Evolutionary conservation across 2,797 vertebrate genomes (phyloP).

Genomic region (Scomberomorus guttatus): DNA sequence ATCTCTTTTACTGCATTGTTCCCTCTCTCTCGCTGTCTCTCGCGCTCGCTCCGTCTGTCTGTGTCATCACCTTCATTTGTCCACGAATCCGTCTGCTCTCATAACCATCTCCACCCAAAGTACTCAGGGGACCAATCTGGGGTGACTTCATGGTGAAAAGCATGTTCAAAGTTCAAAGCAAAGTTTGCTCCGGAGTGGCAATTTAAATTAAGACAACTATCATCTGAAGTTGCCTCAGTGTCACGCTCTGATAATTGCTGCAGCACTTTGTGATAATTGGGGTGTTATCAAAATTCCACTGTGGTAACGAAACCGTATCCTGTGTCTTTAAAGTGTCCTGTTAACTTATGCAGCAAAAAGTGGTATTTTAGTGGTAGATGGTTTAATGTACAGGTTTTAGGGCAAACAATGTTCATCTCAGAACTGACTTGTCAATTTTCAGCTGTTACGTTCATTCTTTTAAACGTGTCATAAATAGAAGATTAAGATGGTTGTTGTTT

Average conservation of each 20-base stretch:
- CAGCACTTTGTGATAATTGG: slow-evolving; percentile 67
- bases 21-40: slow-evolving; percentile 45
- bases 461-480: no score
- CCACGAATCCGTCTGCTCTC: slow-evolving; percentile 54
- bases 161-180: slow-evolving; percentile 71
- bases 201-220: slow-evolving; percentile 66
- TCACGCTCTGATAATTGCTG: slow-evolving; percentile 67
- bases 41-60: slow-evolving; percentile 41
- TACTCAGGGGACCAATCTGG: slow-evolving; percentile 54
- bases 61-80: slow-evolving; percentile 74
- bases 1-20: slow-evolving; percentile 73
- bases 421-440: no score
- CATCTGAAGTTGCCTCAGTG: slow-evolving; percentile 66
- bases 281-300: slow-evolving; percentile 68
- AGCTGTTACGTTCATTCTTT: no score
- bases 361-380: background rate
- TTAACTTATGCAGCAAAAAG: slow-evolving; percentile 31
- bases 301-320: slow-evolving; percentile 56
- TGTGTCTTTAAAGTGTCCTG: slow-evolving; percentile 35
- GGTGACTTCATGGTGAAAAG: slow-evolving; percentile 62
- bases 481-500: no score
- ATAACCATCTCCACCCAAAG: slow-evolving; percentile 55
- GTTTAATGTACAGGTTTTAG: background rate
- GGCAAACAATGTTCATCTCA: background rate
- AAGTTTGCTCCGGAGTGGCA: slow-evolving; percentile 53